Percentiles rank a stretch among this genome's conserved stretches.
Conservation (phyloP, 2,888 invertebrate genomes). For the Aspidiotus destructor region DNA sequence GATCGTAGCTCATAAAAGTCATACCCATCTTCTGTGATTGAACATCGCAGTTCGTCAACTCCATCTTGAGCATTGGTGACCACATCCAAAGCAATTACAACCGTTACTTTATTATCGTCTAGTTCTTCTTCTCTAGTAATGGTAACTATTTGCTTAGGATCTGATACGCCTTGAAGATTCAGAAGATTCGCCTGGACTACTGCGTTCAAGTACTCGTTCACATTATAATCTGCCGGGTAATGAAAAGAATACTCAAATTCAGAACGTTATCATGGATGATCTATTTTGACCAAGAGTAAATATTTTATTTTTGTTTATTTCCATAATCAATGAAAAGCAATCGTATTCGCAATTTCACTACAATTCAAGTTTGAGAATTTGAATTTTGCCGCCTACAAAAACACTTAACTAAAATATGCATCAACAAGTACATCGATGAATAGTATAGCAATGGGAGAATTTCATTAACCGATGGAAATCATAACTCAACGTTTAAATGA, state of each 20-base stretch:
- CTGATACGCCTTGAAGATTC: constrained; percentile 2
- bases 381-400: no score
- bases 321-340: no score
- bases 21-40: constrained; percentile 31
- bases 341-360: no score
- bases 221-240: constrained; percentile 5
- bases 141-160: constrained; percentile 12
- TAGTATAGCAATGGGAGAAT: no score
- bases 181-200: constrained; percentile 22
- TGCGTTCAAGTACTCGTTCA: constrained; percentile 23
- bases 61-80: constrained; percentile 28
- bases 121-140: constrained; percentile 10
- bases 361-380: no score
- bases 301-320: no score
- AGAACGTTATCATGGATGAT: no score
- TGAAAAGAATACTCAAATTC: no score
- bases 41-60: constrained; percentile 34
- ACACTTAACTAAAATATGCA: no score
- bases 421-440: no score
- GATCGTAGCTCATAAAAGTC: background rate
- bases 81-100: constrained; percentile 16
- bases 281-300: no score
- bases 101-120: constrained; percentile 6
- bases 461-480: constrained; percentile 21
- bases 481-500: constrained; percentile 18